Conservation (phyloP, 2,113 vertebrate species). For the Corvus cornix region DNA sequence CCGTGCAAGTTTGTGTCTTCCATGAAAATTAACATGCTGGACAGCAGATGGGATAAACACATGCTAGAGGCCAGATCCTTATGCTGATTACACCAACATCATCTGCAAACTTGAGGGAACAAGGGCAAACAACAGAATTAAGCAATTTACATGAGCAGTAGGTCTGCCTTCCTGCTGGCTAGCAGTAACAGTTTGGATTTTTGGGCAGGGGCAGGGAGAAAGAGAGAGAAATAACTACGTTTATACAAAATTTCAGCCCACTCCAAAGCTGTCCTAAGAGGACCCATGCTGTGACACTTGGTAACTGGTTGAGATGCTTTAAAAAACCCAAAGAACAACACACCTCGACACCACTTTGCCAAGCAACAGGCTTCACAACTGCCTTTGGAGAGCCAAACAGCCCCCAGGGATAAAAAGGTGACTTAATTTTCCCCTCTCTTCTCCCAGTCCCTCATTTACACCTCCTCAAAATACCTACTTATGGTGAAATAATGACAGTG, state of each 20-base stretch:
- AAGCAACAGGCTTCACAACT: not conserved
- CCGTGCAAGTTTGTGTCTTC: slow-evolving; percentile 49
- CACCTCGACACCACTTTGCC: not conserved
- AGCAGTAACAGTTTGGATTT: not conserved
- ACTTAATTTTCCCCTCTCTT: not conserved
- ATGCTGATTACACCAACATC: slow-evolving; percentile 15
- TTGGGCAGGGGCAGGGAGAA: not conserved
- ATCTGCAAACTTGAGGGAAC: slow-evolving; percentile 25
- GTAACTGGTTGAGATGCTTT: not conserved
- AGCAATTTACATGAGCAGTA: slow-evolving; percentile 10
- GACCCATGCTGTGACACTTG: not conserved
- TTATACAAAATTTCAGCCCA: not conserved
- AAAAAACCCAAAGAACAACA: not conserved
- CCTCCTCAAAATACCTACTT: not conserved
- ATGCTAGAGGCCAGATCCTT: slow-evolving; percentile 64
- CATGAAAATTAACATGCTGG: slow-evolving; percentile 58
- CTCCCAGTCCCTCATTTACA: not conserved
- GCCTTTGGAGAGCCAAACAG: not conserved
- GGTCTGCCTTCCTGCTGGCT: slow-evolving; percentile 4
- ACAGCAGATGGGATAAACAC: slow-evolving; percentile 66
- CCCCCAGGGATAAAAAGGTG: not conserved
- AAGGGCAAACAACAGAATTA: slow-evolving; percentile 32
- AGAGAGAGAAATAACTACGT: not conserved
- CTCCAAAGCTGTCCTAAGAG: not conserved
- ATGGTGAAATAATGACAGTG: not conserved